Conservation (phyloP, 2,888 invertebrate species). For the Lasioglossum pauxillum region DNA sequence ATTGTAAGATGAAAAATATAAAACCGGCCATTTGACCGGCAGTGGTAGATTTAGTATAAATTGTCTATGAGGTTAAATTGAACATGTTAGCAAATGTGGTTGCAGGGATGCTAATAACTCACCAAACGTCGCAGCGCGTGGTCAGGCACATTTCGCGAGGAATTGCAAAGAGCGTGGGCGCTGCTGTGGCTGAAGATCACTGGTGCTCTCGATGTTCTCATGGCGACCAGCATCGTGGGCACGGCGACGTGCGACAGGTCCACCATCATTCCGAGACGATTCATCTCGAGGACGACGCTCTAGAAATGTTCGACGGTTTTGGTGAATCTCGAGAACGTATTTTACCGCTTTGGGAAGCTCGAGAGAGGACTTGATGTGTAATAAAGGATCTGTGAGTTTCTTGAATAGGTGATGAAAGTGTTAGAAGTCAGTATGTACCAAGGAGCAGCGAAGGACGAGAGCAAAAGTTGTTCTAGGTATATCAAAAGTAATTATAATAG, state of each 20-base stretch:
- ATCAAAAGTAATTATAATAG: neutral
- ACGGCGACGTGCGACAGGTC: conserved; percentile 87
- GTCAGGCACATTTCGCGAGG: conserved; percentile 87
- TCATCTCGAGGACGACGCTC: conserved; percentile 87
- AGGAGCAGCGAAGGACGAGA: neutral
- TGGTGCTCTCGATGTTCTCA: conserved; percentile 85
- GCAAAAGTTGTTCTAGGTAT: neutral
- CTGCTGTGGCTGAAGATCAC: conserved; percentile 88
- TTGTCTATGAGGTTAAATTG: neutral
- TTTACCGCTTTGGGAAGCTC: neutral
- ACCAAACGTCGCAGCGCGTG: conserved; percentile 86
- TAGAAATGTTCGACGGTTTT: conserved; percentile 65
- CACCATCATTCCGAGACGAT: conserved; percentile 87
- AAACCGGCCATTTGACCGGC: no score
- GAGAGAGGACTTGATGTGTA: neutral
- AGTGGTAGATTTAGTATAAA: no score
- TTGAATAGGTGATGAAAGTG: neutral
- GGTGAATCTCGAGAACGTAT: neutral
- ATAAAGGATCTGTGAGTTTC: neutral
- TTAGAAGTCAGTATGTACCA: neutral
- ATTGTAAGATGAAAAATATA: no score
- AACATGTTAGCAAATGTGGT: neutral
- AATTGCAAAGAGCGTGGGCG: conserved; percentile 86
- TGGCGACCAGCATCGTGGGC: conserved; percentile 86
- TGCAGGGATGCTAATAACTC: conserved; percentile 68